These are phyloP conservation scores for Cyclopterus lumpus DNA, from an alignment of 2,797 vertebrate species.

Conservation along the genomic window DNA sequence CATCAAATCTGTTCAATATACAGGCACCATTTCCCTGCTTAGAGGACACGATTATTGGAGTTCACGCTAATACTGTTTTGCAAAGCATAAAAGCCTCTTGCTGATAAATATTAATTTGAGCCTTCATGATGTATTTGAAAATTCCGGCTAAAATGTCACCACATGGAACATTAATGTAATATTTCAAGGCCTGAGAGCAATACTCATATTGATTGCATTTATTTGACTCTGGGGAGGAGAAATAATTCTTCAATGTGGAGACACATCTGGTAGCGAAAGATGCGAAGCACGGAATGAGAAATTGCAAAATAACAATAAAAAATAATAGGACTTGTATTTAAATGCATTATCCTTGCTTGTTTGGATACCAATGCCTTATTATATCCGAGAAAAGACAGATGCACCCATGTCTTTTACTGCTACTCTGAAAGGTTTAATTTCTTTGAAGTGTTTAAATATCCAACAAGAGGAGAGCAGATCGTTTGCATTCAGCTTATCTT, in stretches of 20 bases:
- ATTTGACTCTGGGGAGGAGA: conserved; percentile 99
- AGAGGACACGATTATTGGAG: conserved; percentile 84
- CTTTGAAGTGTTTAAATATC: conserved; percentile 82
- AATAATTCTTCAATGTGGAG: conserved; percentile 99
- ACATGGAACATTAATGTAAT: conserved; percentile 99
- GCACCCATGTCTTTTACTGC: conserved; percentile 80
- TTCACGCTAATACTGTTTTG: conserved; percentile 99
- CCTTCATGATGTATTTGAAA: conserved; percentile 99
- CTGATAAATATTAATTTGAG: conserved; percentile 99
- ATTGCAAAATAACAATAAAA: conserved; percentile 97
- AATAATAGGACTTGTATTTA: conserved; percentile 90
- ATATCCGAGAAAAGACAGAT: conserved; percentile 78
- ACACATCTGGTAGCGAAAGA: conserved; percentile 99
- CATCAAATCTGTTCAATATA: conserved; percentile 61
- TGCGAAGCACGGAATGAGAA: conserved; percentile 96
- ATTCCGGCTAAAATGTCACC: conserved; percentile 99
- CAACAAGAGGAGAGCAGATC: conserved; percentile 77
- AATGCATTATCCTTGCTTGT: conserved; percentile 86
- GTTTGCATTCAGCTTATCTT: conserved; percentile 69
- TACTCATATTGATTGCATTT: conserved; percentile 99
- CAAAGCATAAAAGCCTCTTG: conserved; percentile 99
- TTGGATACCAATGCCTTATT: conserved; percentile 86
- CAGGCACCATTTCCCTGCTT: conserved; percentile 79
- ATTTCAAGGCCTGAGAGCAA: conserved; percentile 99
- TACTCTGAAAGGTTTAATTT: conserved; percentile 84